A percentile compares a stretch with the other conserved stretches of the same genome.
phyloP scores from a whole-genome alignment of 1,140 invertebrate genomes.

The Anoplophora glabripennis region DNA sequence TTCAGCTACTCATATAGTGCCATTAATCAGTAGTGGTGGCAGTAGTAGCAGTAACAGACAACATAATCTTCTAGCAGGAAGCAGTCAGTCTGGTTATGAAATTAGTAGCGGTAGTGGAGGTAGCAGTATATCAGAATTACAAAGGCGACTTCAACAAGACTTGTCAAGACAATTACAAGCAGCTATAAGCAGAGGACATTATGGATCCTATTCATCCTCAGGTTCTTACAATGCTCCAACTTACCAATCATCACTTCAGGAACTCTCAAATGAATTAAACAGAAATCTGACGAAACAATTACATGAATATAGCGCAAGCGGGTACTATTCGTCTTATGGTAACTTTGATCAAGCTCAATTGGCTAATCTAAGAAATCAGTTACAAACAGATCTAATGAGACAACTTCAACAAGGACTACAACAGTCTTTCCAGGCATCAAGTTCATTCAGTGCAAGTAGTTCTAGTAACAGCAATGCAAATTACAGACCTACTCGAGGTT shows the following conservation, averaged over 20 bases:
- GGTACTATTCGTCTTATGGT: constrained; percentile 23
- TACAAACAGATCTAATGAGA: constrained; percentile 32
- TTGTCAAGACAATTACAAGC: constrained; percentile 34
- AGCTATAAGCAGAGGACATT: constrained; percentile 29
- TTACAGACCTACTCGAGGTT: constrained; percentile 26
- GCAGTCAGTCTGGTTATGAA: background rate
- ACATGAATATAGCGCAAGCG: constrained; percentile 25
- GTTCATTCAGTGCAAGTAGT: constrained; percentile 28
- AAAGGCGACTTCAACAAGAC: constrained; percentile 35
- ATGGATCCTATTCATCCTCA: constrained; percentile 17
- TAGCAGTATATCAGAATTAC: constrained; percentile 21
- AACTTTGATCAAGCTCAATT: constrained; percentile 27
- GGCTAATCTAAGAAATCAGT: constrained; percentile 24
- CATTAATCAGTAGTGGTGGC: constrained; percentile 12
- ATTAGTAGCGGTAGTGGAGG: constrained; percentile 9
- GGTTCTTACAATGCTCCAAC: constrained; percentile 7
- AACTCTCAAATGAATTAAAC: constrained; percentile 37
- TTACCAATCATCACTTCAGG: constrained; percentile 28
- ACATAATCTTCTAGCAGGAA: background rate
- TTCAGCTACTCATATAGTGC: constrained; percentile 14
- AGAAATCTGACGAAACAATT: constrained; percentile 38
- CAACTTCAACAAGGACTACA: constrained; percentile 37
- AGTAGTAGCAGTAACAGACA: constrained; percentile 15
- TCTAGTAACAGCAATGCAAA: constrained; percentile 20
- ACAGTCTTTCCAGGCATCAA: constrained; percentile 30